Evolutionary conservation across 2,797 vertebrate species (phyloP).

Genomic region (Sparus aurata): DNA sequence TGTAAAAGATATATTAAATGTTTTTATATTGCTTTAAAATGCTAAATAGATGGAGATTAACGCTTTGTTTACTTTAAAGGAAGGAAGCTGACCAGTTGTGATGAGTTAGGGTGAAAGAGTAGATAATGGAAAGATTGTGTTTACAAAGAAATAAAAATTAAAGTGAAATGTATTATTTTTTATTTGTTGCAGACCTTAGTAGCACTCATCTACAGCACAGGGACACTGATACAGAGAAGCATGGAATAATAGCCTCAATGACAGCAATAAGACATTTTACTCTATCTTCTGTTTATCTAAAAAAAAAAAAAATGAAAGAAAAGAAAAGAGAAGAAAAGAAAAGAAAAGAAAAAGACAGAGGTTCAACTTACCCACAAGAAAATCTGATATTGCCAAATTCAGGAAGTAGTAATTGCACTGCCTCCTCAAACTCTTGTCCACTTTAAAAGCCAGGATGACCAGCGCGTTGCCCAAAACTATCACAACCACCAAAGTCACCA

Average conservation of each 20-base stretch:
- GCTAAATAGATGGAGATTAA: not conserved
- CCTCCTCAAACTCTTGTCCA: constrained; percentile 91
- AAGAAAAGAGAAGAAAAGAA: no score
- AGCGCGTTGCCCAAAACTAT: constrained; percentile 90
- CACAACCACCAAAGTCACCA: constrained; percentile 87
- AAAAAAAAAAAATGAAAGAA: no score
- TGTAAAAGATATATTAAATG: not conserved
- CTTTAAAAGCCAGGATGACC: constrained; percentile 91
- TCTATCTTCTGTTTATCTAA: not conserved
- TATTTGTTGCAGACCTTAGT: not conserved
- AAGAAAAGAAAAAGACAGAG: not conserved
- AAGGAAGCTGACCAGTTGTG: not conserved
- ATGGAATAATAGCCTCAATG: not conserved
- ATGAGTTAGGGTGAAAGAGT: not conserved
- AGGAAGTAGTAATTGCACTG: constrained; percentile 93
- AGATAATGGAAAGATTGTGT: not conserved
- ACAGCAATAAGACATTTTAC: not conserved
- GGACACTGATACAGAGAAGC: no score
- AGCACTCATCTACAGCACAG: not conserved
- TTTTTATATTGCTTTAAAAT: not conserved
- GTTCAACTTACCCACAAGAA: constrained; percentile 88
- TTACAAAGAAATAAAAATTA: not conserved
- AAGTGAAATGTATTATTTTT: not conserved
- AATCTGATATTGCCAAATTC: constrained; percentile 94
- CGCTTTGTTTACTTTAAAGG: not conserved